Base-by-base conservation (phyloP, 2,113 vertebrate species). In the Dipodomys merriami region DNA sequence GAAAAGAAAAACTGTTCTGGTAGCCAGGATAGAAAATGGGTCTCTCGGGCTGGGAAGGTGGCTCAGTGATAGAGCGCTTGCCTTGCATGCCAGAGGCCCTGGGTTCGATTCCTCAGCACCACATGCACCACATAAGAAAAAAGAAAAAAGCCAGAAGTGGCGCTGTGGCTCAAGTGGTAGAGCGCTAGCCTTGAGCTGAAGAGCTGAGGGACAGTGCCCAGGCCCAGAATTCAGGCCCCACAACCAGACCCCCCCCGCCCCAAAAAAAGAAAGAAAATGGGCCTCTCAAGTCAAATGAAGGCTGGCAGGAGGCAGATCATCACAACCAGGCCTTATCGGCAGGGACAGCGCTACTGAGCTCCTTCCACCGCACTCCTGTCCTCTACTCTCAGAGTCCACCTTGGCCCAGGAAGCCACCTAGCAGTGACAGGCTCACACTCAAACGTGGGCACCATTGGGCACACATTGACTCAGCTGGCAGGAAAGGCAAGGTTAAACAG, bases 401-500 rank as follows among this genome's bases (percentile, higher is more conserved):
- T 0, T 46, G 19, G 65, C 39, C 90, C 73, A 65, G 69, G 29
- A 57, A 57, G 68, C 82, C 39, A 29, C 74, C 83, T 19, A 6
- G 4, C 15, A 2, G 77, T 0, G 11, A 53, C 65, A n/a, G 60
- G 9, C 57, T 23, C 7, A 69, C 33, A 12, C 79, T 44, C 83
- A 1, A 20, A 90, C 4, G 6, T 71, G 87, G 95, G 78, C 44
- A 91, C 86, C n/a, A 16, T 46, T 13, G 81, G 95, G 91, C 91
- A 79, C 64, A 7, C 46, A 74, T 87, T 96, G 97, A 96, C 81
- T 96, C 95, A 91, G 94, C 62, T 72, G 83, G 91, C 96, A 95
- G 97, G 97, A 97, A 97, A 94, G 94, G 20, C 8, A 4, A 6
- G 53, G 92, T 88, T 67, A 35, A 81, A 95, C 96, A 97, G 96